Base-by-base conservation (phyloP, 1,140 invertebrate genomes). In the Penaeus chinensis region DNA sequence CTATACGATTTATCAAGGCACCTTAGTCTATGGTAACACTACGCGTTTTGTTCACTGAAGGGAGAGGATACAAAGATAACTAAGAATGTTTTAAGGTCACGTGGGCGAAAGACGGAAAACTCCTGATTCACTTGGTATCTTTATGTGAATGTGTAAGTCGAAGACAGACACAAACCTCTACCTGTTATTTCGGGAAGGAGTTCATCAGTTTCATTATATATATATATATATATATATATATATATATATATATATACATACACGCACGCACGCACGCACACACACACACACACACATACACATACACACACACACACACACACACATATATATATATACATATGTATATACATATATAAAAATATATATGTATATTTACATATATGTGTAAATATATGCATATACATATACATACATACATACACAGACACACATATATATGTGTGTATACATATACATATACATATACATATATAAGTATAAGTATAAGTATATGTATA, bases 311-410 rank as follows among this genome's bases (percentile, higher is more conserved):
- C 24, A 71, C 24, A 71, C 24, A 71, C 24, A 71, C 24, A 71
- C 1, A n/a, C 16, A 13, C 24, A n/a, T 71, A n/a, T 71, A n/a
- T n/a, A n/a, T n/a, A 71, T 24, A 71, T 71, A n/a, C 24, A n/a
- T 71, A 71, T 71, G 24, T 71, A 71, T 71, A 71, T 71, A 71
- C 24, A 71, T 71, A 71, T 71, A 71, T 71, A 71, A 24, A 71
- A 24, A 71, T 20, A 71, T 71, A 71, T 71, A 71, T 22, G 3
- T 71, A 71, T 22, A n/a, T 71, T 24, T 22, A 71, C 1, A 71
- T 22, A 71, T 71, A 71, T 4, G 24, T n/a, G 22, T 22, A 71
- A 24, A n/a, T n/a, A 71, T 71, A 71, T 71, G 24, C 24, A 71
- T 71, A n/a, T 71, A 71, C 24, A 71, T 71, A 20, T 71, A n/a